Percentiles rank a stretch among this genome's conserved stretches.
Conservation (phyloP, 2,113 vertebrate genomes). For the Tretioscincus oriximinensis region DNA sequence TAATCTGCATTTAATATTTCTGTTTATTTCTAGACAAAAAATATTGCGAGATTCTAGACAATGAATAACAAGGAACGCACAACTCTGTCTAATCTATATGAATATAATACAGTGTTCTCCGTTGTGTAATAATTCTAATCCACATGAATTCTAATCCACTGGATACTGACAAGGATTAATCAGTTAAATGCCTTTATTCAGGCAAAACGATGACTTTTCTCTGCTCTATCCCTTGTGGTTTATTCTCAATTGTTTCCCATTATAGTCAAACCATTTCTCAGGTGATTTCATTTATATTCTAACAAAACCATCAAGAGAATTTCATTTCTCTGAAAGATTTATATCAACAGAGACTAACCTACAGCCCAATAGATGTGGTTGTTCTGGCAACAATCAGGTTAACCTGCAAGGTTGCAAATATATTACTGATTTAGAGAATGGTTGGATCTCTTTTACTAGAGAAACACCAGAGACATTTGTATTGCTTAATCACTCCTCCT, state of each 20-base stretch:
- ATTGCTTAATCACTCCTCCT: no score
- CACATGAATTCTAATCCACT: no score
- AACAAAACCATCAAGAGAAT: background rate
- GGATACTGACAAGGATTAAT: no score
- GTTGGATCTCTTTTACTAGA: no score
- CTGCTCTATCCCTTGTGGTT: slow-evolving; percentile 74
- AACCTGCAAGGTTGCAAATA: background rate
- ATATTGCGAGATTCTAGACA: no score
- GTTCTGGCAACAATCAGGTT: background rate
- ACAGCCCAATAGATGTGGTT: background rate
- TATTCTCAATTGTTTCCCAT: slow-evolving; percentile 52
- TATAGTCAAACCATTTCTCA: background rate
- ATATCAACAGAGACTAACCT: background rate
- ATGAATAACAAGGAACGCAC: background rate
- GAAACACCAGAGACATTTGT: no score
- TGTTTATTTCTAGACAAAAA: no score
- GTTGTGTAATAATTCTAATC: no score
- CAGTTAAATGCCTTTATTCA: background rate
- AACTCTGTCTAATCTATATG: background rate
- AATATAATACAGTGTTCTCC: no score
- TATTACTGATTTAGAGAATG: background rate
- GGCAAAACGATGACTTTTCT: slow-evolving; percentile 1
- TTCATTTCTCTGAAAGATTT: background rate
- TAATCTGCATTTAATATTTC: background rate
- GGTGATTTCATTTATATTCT: background rate